Base-by-base conservation (phyloP, 2,797 vertebrate species). In the Catamblyrhynchus diadema region DNA sequence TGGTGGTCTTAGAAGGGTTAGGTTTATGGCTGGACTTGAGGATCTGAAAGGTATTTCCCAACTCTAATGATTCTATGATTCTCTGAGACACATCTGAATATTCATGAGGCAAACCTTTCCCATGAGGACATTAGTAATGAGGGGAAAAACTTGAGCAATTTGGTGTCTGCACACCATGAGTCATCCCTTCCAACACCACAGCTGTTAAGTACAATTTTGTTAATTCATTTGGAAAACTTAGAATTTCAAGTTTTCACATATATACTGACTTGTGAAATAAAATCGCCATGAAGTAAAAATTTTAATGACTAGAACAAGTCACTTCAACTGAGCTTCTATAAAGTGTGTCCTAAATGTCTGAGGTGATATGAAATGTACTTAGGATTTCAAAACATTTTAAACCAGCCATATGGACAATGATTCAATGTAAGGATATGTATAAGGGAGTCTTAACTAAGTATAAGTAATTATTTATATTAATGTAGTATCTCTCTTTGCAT, bases 391-490 rank as follows among this genome's bases (percentile, higher is more conserved):
- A 74, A 54, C 9, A 27, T 74, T 88, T 89, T 65, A 86, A 89
- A 61, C 78, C 54, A 81, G 61, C 9, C 12, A 61, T 27, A 66
- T 15, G 33, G 33, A 61, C 27, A 35, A 64, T 32, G 41, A 82
- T 28, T 81, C 25, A 53, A 85, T 16, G 3, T 42, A 50, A 92
- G 6, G 17, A 30, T 78, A 82, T 82, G 8, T 30, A 14, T 59
- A 80, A 51, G 17, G 17, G 44, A 77, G n/a, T 28, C 41, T 39
- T 78, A 86, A 11, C 17, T 61, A 74, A 37, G 20, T 6, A 64
- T 23, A 67, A 80, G 32, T 84, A 79, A 88, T 73, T 92, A 77
- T 91, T 95, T 89, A 66, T 35, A 37, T 77, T 91, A 74, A 90
- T 6, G 9, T 23, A 80, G 23, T 48, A 47, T 56, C 16, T 86